Conservation (phyloP, 64 coral and sea anemone species). For the Trachythela sp. region DNA sequence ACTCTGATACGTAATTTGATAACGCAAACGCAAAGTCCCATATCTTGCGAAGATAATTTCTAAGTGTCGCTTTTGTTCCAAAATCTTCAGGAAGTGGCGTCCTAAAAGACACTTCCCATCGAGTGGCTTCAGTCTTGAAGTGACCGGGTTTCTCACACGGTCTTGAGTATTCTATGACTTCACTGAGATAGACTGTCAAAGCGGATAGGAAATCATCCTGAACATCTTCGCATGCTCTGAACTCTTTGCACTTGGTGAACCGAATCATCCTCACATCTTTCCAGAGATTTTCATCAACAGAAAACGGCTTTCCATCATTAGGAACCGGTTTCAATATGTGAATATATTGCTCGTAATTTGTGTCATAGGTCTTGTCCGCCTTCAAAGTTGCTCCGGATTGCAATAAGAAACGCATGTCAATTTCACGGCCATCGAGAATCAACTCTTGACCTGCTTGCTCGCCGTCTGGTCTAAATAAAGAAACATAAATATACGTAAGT, state of each 20-base stretch:
- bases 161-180: slow-evolving; percentile 69
- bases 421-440: slow-evolving; percentile 57
- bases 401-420: slow-evolving; percentile 73
- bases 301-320: slow-evolving; percentile 19
- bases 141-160: slow-evolving; percentile 33
- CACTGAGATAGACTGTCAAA: slow-evolving; percentile 29
- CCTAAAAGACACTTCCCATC: slow-evolving; percentile 52
- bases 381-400: slow-evolving; percentile 56
- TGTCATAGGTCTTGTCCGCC: slow-evolving; percentile 30
- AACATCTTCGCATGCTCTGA: neutral
- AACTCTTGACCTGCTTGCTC: neutral
- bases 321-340: slow-evolving; percentile 16
- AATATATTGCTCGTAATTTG: slow-evolving; percentile 61
- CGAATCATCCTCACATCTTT: slow-evolving; percentile 66
- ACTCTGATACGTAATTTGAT: neutral
- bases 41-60: slow-evolving; percentile 53
- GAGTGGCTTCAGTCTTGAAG: slow-evolving; percentile 47
- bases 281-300: slow-evolving; percentile 57
- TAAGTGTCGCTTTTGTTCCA: slow-evolving; percentile 31
- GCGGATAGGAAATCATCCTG: slow-evolving; percentile 20
- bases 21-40: slow-evolving; percentile 61
- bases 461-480: too few relatives aligned
- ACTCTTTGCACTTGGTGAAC: slow-evolving; percentile 28
- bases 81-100: slow-evolving; percentile 42
- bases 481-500: too few relatives aligned